These are phyloP conservation scores for Bilobella aurantiaca DNA, from an alignment of 1,140 invertebrate species.

Conservation along the genomic window DNA sequence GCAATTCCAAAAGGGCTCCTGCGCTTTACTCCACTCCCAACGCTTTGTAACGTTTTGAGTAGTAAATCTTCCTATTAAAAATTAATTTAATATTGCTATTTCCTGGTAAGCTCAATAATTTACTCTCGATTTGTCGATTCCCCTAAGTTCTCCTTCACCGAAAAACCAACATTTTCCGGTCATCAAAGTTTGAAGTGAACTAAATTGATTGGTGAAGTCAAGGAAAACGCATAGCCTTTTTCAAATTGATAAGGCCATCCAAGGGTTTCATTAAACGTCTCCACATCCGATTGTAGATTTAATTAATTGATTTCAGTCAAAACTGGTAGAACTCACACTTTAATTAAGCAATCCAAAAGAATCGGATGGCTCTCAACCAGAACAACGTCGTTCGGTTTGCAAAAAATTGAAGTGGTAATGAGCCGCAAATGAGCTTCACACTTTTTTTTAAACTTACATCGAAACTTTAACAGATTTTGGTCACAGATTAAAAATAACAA, in stretches of 20 bases:
- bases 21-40: too few species aligned
- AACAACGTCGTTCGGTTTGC: too few species aligned
- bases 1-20: neutral
- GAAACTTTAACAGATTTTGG: too few species aligned
- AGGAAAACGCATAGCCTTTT: neutral
- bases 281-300: neutral
- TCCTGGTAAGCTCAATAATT: too few species aligned
- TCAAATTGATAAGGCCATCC: neutral
- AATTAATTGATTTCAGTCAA: constrained; percentile 4
- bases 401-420: too few species aligned
- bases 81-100: too few species aligned
- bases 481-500: too few species aligned
- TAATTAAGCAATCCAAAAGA: neutral
- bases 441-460: too few species aligned
- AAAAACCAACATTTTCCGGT: constrained; percentile 5
- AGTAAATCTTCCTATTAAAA: neutral
- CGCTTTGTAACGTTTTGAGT: neutral
- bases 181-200: neutral
- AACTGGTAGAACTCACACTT: neutral
- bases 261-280: neutral
- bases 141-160: neutral
- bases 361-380: too few species aligned
- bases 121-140: too few species aligned
- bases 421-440: too few species aligned
- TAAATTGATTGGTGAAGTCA: neutral